Conservation (phyloP, 2,113 vertebrate genomes). For the Fulica atra region DNA sequence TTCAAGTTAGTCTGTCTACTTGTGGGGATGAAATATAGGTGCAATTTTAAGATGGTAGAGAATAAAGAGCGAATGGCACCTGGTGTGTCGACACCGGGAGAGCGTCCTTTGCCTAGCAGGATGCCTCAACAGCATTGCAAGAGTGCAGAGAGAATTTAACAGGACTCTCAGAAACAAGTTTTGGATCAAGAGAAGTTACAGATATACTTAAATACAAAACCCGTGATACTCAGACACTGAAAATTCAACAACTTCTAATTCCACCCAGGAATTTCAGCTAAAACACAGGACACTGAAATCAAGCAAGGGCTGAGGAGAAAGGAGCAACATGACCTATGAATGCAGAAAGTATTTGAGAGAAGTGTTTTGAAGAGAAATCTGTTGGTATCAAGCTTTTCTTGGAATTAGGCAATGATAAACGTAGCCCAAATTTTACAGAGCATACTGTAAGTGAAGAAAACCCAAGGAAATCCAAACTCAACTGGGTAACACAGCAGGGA, state of each 20-base stretch:
- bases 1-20: background rate
- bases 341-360: background rate
- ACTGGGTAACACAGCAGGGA: background rate
- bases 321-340: accelerated
- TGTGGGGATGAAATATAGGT: background rate
- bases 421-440: background rate
- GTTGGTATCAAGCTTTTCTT: background rate
- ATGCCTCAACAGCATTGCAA: background rate
- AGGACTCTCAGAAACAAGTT: background rate
- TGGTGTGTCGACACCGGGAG: background rate
- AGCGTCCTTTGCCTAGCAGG: background rate
- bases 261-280: background rate
- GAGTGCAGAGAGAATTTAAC: background rate
- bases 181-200: background rate
- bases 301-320: background rate
- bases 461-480: background rate
- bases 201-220: background rate
- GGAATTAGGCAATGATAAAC: background rate
- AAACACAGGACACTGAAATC: background rate
- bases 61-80: background rate
- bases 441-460: background rate
- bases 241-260: background rate
- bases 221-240: background rate
- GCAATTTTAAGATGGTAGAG: background rate
- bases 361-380: background rate